These are phyloP conservation scores for Nomada fabriciana DNA, from an alignment of 2,888 invertebrate species.

Conservation along the genomic window DNA sequence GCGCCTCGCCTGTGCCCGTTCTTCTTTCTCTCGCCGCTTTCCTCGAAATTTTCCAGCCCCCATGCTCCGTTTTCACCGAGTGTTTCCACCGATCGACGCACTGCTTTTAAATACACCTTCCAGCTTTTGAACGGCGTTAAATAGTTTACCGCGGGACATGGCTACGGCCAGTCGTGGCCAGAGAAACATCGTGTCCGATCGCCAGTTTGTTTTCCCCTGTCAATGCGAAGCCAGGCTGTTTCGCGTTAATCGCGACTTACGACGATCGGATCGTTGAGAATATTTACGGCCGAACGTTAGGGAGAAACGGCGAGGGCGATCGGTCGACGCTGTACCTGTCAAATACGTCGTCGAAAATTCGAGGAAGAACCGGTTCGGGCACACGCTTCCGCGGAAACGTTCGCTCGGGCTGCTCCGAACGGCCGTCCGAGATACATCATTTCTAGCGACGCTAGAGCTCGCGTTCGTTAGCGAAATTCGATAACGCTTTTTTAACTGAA, in stretches of 20 bases:
- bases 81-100: constrained; percentile 2
- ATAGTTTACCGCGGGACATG: background rate
- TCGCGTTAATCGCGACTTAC: no score
- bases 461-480: background rate
- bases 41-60: constrained; percentile 15
- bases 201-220: no score
- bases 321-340: constrained; percentile 44
- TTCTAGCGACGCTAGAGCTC: constrained; percentile 7
- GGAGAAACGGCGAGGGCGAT: constrained; percentile 37
- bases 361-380: constrained; percentile 61
- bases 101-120: background rate
- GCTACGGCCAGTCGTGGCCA: no score
- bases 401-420: background rate
- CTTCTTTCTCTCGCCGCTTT: constrained; percentile 1
- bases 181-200: no score
- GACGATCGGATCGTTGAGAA: background rate
- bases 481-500: constrained; percentile 2
- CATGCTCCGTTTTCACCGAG: background rate
- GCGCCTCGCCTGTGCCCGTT: constrained; percentile 15
- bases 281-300: background rate
- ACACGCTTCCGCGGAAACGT: constrained; percentile 31
- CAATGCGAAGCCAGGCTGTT: no score
- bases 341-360: constrained; percentile 57
- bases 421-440: constrained; percentile 16
- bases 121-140: background rate